Evolutionary conservation across 1,140 invertebrate species (phyloP).

Genomic region (Camponotus vicinus): DNA sequence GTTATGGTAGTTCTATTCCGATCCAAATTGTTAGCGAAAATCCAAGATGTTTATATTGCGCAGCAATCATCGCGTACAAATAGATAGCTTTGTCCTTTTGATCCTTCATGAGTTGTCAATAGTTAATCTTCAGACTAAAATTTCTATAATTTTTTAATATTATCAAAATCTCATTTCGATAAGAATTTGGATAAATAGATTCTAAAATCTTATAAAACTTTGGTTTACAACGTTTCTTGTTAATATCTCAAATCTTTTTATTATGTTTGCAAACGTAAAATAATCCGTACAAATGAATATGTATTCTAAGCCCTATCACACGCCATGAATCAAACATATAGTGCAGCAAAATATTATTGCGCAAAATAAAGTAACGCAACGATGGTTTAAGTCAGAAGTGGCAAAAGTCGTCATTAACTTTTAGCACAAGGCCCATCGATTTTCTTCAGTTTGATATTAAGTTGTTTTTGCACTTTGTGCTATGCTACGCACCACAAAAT

Average conservation of each 20-base stretch:
- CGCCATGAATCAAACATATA: background rate
- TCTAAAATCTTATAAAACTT: background rate
- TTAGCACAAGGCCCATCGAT: constrained; percentile 21
- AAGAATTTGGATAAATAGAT: background rate
- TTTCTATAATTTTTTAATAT: background rate
- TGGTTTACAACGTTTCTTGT: background rate
- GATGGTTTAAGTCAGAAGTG: background rate
- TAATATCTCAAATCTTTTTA: background rate
- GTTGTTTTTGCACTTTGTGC: constrained; percentile 27
- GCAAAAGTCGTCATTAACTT: constrained; percentile 18
- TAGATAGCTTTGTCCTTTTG: constrained; percentile 18
- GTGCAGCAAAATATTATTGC: background rate
- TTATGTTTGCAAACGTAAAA: background rate
- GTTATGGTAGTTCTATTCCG: background rate
- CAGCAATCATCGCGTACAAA: background rate
- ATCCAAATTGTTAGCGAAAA: background rate
- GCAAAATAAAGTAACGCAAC: background rate
- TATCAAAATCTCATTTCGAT: background rate
- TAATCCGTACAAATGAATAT: background rate
- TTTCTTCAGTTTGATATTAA: constrained; percentile 1
- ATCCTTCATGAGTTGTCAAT: constrained; percentile 7
- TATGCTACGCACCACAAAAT: background rate
- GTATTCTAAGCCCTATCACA: constrained; percentile 5
- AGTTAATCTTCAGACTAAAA: constrained; percentile 27
- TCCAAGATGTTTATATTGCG: constrained; percentile 18